Conservation (phyloP, 2,797 vertebrate species). For the Lutjanus campechanus region DNA sequence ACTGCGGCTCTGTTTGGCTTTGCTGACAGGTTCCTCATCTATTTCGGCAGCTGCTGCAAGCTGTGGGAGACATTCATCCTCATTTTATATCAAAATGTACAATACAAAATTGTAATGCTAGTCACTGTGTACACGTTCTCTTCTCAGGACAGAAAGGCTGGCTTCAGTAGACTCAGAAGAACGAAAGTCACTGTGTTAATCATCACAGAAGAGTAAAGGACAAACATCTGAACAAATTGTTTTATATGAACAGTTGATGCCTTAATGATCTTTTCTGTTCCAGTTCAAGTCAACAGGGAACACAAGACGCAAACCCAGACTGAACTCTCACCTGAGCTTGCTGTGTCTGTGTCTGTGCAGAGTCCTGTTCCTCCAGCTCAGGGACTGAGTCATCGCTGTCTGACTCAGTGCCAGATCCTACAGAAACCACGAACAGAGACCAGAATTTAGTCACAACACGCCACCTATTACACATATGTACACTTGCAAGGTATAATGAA, state of each 20-base stretch:
- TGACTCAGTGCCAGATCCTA: conserved; percentile 97
- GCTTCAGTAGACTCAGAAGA: conserved; percentile 97
- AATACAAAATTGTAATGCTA: not conserved
- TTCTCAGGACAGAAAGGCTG: conserved; percentile 88
- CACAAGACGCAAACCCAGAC: not conserved
- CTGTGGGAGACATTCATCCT: conserved; percentile 73
- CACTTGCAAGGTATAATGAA: not conserved
- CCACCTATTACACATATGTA: not conserved
- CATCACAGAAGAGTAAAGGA: conserved; percentile 87
- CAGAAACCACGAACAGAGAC: conserved; percentile 39
- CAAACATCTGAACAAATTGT: conserved; percentile 2
- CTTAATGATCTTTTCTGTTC: not conserved
- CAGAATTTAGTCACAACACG: conserved; percentile 27
- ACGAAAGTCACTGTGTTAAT: conserved; percentile 93
- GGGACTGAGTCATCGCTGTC: conserved; percentile 99
- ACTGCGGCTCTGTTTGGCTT: conserved; percentile 99
- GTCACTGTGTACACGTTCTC: conserved; percentile 33
- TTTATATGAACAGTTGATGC: not conserved
- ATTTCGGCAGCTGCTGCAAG: conserved; percentile 98
- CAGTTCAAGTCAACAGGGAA: not conserved
- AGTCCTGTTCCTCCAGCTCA: conserved; percentile 97
- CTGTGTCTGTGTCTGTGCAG: conserved; percentile 96
- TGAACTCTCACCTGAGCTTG: conserved; percentile 92
- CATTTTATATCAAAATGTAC: not conserved
- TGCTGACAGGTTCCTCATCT: conserved; percentile 98